These are phyloP conservation scores for Cercopithecus mitis DNA, from an alignment of 2,797 vertebrate genomes.

Conservation along the genomic window DNA sequence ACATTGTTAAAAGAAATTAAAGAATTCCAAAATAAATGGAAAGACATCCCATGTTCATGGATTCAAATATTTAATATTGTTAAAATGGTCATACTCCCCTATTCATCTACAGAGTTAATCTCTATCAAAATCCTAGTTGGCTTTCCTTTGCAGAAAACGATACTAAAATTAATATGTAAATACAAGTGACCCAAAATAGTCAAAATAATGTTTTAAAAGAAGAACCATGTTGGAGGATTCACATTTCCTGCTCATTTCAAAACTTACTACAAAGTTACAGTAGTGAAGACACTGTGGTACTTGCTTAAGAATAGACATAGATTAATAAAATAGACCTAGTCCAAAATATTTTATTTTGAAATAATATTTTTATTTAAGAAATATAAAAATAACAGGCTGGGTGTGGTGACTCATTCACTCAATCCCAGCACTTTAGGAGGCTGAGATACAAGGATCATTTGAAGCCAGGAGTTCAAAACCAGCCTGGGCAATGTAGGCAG, in stretches of 20 bases:
- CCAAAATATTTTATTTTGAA: not conserved
- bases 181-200: not conserved
- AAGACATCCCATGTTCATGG: not conserved
- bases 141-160: not conserved
- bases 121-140: not conserved
- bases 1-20: constrained; percentile 14
- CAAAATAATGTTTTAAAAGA: not conserved
- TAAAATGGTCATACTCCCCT: not conserved
- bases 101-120: not conserved
- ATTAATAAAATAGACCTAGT: not conserved
- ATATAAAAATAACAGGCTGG: not conserved
- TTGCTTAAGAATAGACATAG: not conserved
- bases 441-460: not conserved
- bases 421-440: not conserved
- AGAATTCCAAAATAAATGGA: not conserved
- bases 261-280: not conserved
- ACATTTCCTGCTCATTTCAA: not conserved
- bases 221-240: not conserved
- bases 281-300: not conserved
- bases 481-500: not conserved
- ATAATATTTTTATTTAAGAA: not conserved
- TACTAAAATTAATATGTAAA: not conserved
- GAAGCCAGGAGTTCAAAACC: not conserved
- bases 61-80: not conserved
- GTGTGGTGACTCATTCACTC: not conserved